Conservation (phyloP, 1,140 invertebrate genomes). For the Antheraea pernyi region DNA sequence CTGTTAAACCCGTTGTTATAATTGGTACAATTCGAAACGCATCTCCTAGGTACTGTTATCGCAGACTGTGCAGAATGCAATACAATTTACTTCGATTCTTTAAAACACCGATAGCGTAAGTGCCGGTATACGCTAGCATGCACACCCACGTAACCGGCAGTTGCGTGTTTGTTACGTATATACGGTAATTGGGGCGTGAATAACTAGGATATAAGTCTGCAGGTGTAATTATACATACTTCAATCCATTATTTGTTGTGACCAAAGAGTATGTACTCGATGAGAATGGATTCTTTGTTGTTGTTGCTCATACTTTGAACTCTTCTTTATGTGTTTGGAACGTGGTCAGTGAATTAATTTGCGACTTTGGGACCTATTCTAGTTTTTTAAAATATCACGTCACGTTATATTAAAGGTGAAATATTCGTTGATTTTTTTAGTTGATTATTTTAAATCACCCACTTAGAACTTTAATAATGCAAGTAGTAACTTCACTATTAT, state of each 20-base stretch:
- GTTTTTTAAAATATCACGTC: too few relatives aligned
- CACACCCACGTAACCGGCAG: neutral
- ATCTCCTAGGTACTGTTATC: neutral
- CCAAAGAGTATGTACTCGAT: too few relatives aligned
- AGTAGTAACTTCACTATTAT: too few relatives aligned
- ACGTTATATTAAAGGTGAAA: too few relatives aligned
- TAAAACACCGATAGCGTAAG: neutral
- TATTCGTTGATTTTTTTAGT: too few relatives aligned
- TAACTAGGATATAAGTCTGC: neutral
- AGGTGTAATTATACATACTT: neutral
- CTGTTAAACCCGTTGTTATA: neutral
- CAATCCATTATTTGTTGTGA: neutral
- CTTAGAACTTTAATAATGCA: too few relatives aligned
- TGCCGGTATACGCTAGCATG: neutral
- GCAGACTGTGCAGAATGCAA: neutral
- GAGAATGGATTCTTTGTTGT: too few relatives aligned
- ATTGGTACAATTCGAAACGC: neutral
- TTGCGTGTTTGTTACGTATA: neutral
- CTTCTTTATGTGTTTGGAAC: too few relatives aligned
- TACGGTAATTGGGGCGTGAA: neutral
- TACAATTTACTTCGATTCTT: neutral
- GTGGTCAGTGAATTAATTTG: too few relatives aligned
- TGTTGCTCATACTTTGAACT: too few relatives aligned
- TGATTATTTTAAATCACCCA: too few relatives aligned
- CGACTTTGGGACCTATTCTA: too few relatives aligned